Percentiles rank a stretch among this genome's conserved stretches.
phyloP scores from a whole-genome alignment of 2,888 invertebrate species.

The Pristionchus japonicus region DNA sequence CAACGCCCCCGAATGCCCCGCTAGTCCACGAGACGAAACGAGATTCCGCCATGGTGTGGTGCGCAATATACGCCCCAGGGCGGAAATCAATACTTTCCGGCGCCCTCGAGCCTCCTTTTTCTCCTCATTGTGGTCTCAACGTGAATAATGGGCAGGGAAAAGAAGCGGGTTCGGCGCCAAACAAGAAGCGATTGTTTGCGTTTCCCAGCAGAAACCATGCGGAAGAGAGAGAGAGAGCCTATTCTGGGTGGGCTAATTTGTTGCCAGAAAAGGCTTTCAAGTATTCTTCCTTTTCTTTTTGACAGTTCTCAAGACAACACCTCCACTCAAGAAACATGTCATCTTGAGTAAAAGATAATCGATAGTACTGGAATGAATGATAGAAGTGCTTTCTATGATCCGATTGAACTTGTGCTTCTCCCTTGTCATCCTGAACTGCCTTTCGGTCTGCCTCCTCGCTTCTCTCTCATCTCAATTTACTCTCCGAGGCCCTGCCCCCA shows the following conservation, averaged over 20 bases:
- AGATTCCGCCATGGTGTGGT: neutral
- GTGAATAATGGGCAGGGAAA: neutral
- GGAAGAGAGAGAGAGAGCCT: neutral
- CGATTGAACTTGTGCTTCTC: too few relatives aligned
- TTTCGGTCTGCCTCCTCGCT: too few relatives aligned
- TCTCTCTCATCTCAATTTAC: slow-evolving; percentile 3
- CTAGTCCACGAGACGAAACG: neutral
- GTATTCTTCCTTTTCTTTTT: too few relatives aligned
- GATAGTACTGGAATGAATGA: too few relatives aligned
- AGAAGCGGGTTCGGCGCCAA: neutral
- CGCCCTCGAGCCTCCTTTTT: neutral
- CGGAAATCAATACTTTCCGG: slow-evolving; percentile 5
- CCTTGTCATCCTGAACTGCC: neutral
- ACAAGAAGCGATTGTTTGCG: neutral
- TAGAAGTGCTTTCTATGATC: too few relatives aligned
- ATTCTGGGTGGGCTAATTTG: too few relatives aligned
- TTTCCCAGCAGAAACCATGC: neutral
- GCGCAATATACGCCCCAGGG: neutral
- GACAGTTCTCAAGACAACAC: too few relatives aligned
- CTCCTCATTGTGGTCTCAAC: neutral
- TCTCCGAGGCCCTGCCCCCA: neutral
- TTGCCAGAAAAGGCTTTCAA: too few relatives aligned
- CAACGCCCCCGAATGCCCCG: neutral
- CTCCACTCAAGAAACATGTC: too few relatives aligned
- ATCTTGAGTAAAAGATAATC: too few relatives aligned